Conservation (phyloP, 2,888 invertebrate genomes). For the Eucera pruinosa region DNA sequence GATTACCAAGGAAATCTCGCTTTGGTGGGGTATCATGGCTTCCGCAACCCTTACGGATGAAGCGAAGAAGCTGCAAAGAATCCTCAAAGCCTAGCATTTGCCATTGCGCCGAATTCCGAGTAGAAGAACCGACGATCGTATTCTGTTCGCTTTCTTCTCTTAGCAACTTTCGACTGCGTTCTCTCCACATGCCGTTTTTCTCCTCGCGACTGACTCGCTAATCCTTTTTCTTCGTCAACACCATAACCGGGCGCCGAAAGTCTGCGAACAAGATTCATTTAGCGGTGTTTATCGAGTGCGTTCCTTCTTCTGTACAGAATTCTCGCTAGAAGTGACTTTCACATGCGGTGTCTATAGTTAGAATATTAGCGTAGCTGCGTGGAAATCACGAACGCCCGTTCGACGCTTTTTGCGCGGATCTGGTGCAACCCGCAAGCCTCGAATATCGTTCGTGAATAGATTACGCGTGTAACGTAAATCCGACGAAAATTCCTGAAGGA, state of each 20-base stretch:
- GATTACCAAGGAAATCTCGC: constrained; percentile 69
- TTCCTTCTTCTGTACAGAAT: constrained; percentile 13
- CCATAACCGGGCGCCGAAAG: neutral
- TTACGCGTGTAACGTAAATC: constrained; percentile 9
- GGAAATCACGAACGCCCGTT: constrained; percentile 20
- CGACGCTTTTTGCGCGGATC: neutral
- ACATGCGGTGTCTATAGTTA: constrained; percentile 15
- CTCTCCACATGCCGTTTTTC: neutral
- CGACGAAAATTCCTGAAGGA: constrained; percentile 12
- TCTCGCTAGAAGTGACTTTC: constrained; percentile 51
- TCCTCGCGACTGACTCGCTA: constrained; percentile 10
- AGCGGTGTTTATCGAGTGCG: constrained; percentile 31
- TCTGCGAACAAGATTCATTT: constrained; percentile 8
- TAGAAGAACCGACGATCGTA: neutral
- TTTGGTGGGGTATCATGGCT: constrained; percentile 67
- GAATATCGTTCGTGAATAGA: neutral
- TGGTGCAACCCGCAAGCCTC: constrained; percentile 28
- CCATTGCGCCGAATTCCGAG: neutral
- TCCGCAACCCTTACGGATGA: constrained; percentile 70
- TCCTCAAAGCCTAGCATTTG: constrained; percentile 5
- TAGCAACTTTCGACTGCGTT: constrained; percentile 27
- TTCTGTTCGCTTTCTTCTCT: neutral
- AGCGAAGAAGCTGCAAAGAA: too few species aligned
- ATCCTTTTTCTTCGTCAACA: constrained; percentile 23
- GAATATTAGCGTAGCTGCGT: too few species aligned